These are phyloP conservation scores for Halictus rubicundus DNA, from an alignment of 1,140 invertebrate species.

Conservation along the genomic window DNA sequence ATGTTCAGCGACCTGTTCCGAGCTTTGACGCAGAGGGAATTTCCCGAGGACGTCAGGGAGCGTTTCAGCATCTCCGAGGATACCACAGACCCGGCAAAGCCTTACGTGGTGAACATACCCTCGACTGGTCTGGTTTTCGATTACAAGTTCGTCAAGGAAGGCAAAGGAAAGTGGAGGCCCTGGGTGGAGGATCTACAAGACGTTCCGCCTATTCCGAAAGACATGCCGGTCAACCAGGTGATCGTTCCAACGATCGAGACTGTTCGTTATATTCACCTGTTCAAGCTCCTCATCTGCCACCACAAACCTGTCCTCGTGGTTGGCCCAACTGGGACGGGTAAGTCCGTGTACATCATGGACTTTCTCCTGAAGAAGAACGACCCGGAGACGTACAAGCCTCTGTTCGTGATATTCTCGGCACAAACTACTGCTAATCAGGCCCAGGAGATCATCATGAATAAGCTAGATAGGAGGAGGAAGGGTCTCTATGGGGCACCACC, in stretches of 20 bases:
- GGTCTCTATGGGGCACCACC: constrained; percentile 75
- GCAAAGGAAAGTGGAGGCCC: constrained; percentile 92
- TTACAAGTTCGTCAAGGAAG: constrained; percentile 94
- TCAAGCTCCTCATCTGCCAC: constrained; percentile 89
- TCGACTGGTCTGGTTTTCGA: constrained; percentile 91
- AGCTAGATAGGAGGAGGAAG: constrained; percentile 95
- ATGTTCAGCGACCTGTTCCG: constrained; percentile 92
- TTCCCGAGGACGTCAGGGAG: constrained; percentile 82
- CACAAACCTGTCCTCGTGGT: constrained; percentile 92
- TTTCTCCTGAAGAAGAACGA: constrained; percentile 92
- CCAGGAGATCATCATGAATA: constrained; percentile 97
- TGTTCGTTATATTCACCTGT: constrained; percentile 89
- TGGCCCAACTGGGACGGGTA: constrained; percentile 96
- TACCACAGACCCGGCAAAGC: constrained; percentile 84
- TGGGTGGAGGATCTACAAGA: constrained; percentile 92
- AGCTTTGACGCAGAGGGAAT: constrained; percentile 87
- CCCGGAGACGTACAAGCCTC: constrained; percentile 89
- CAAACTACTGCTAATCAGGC: constrained; percentile 97
- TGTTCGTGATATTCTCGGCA: constrained; percentile 96
- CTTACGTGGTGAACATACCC: constrained; percentile 89
- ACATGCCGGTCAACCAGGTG: constrained; percentile 96
- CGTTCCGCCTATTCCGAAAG: constrained; percentile 90
- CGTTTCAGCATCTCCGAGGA: constrained; percentile 81
- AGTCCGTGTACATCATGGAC: constrained; percentile 93
- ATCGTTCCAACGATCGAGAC: constrained; percentile 95